Base-by-base conservation (phyloP, 2,797 vertebrate species). In the Halcyon badia region DNA sequence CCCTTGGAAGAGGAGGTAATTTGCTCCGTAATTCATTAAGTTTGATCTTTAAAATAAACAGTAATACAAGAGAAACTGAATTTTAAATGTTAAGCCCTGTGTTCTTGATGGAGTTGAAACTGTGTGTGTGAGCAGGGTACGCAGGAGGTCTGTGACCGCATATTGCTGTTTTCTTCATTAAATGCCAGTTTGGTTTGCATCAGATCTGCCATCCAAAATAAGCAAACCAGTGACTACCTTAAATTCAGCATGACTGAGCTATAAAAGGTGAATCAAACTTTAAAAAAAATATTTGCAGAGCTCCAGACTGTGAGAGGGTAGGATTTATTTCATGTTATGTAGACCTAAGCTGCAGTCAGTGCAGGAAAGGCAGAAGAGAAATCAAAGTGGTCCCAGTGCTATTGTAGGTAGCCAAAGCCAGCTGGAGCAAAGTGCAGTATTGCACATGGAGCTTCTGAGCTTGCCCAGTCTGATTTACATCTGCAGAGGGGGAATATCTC, bases 251-350 rank as follows among this genome's bases (percentile, higher is more conserved):
- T 95, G 79, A 77, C 84, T 96, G 87, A 87, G 61, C 76, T 97
- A 69, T 85, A 90, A 92, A 94, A 97, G 86, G 70, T 82, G 83
- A 96, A 94, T 77, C 82, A 87, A 76, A 88, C 56, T 68, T 94
- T 18, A 84, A 87, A 83, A 79, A 92, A 83, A 95, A 46, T 82
- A 93, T 88, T 93, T 94, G 49, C 76, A 28, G 57, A 94, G 68
- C 83, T 82, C 51, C 56, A 87, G 48, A 57, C 89, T 93, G 79
- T 82, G 93, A 73, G 90, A 93, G 35, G 41, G 70, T 54, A 57
- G 72, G 89, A 33, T 66, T 83, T 79, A 82, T 95, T 94, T 91
- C 49, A 44, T 18, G 61, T 79, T 84, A 61, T 8, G 10, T 6
- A 44, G 56, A 48, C 24, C 61, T 69, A 39, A 79, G 42, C 69